phyloP scores from a whole-genome alignment of 2,888 invertebrate genomes.

The Hydraecia micacea region DNA sequence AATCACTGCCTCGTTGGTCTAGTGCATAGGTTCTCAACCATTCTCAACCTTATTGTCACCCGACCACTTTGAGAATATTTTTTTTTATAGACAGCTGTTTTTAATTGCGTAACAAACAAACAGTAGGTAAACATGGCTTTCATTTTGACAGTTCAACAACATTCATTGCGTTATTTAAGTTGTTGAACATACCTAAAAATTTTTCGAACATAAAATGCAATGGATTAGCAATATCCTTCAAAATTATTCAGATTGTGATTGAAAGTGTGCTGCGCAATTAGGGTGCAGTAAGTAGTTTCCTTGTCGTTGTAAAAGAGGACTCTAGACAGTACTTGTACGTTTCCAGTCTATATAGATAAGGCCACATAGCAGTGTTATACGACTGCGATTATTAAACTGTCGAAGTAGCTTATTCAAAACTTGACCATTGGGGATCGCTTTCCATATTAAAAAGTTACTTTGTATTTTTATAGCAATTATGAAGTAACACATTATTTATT shows the following conservation, averaged over 20 bases:
- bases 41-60: too few relatives aligned
- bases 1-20: neutral
- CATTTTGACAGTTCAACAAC: neutral
- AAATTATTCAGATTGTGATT: neutral
- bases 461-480: neutral
- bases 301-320: neutral
- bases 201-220: neutral
- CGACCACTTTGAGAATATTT: too few relatives aligned
- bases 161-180: neutral
- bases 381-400: too few relatives aligned
- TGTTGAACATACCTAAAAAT: neutral
- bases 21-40: too few relatives aligned
- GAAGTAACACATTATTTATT: neutral
- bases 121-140: neutral
- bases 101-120: too few relatives aligned
- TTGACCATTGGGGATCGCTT: neutral
- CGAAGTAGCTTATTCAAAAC: neutral
- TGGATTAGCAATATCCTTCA: neutral
- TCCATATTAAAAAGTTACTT: neutral
- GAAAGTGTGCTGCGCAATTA: neutral
- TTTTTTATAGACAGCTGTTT: too few relatives aligned
- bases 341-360: neutral
- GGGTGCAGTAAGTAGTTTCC: neutral
- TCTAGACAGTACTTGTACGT: neutral
- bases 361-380: neutral